Base-by-base conservation (phyloP, 2,888 invertebrate genomes). In the Graphium colonna region DNA sequence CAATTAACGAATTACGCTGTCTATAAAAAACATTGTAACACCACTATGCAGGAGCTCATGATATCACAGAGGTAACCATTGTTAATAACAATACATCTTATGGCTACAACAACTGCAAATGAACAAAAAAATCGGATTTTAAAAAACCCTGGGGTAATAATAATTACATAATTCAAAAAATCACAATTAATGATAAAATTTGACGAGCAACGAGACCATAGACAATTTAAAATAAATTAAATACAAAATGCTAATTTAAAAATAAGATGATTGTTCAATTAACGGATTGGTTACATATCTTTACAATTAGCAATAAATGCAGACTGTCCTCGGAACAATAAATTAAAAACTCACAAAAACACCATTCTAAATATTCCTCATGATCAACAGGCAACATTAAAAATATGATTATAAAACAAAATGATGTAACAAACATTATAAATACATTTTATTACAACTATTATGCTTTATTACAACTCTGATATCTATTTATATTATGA, bases 21-120 rank as follows among this genome's bases (percentile, higher is more conserved):
- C 28, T 55, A 62, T 62, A 69, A 70, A 45, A 51, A 31, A 45
- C 47, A 53, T 50, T 38, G 15, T 43, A 42, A 68, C 69, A 67
- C 70, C 68, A 59, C 61, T 61, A 61, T 68, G 38, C 61, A 55
- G 65, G 61, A 66, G 62, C 67, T 67, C 58, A 62, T 56, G 52
- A 74, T 82, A 82, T 82, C 80, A 82, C 82, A 81, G 75, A 67
- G 65, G 69, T 65, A 75, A 69, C 77, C 73, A 71, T 52, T 45
- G 59, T 60, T 62, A 44, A 62, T 64, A 57, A 63, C 67, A 62
- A 64, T 56, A 55, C 42, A 54, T 53, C 56, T 57, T 61, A 44
- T 58, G 64, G 59, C 63, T 64, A 63, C 57, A 16, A 55, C 49
- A 58, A 38, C 36, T 51, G 39, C 10, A 18, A 40, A 40, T n/a